These are phyloP conservation scores for Bactericera cockerelli DNA, from an alignment of 1,140 invertebrate genomes.

Conservation along the genomic window DNA sequence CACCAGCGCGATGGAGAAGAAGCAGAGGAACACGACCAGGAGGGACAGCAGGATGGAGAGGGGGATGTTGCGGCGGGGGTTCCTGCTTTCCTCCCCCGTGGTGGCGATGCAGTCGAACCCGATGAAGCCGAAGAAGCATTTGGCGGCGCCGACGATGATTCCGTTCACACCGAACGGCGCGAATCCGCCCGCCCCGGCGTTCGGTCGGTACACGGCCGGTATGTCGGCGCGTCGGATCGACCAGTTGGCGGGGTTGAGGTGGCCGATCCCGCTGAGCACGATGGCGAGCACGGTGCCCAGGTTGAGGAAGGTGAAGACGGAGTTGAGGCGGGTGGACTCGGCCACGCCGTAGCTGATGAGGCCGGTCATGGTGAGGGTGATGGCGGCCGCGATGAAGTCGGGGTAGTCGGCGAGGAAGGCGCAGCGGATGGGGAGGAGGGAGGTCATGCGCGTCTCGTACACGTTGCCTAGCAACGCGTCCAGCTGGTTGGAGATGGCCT, in stretches of 20 bases:
- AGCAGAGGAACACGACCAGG: constrained; percentile 34
- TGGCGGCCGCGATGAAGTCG: constrained; percentile 44
- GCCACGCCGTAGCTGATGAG: neutral
- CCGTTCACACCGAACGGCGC: constrained; percentile 66
- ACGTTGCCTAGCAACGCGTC: constrained; percentile 45
- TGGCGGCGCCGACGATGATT: constrained; percentile 64
- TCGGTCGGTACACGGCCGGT: constrained; percentile 26
- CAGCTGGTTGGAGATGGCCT: constrained; percentile 54
- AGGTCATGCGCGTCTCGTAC: constrained; percentile 41
- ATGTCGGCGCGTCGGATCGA: constrained; percentile 36
- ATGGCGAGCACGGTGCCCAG: constrained; percentile 64
- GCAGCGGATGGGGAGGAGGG: constrained; percentile 38
- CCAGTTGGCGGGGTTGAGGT: constrained; percentile 29
- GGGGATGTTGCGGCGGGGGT: constrained; percentile 41
- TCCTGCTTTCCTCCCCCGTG: constrained; percentile 47
- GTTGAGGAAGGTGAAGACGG: constrained; percentile 75
- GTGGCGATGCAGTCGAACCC: constrained; percentile 76
- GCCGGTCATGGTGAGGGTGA: constrained; percentile 29
- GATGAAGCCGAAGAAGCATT: constrained; percentile 79
- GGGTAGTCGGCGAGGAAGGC: constrained; percentile 43
- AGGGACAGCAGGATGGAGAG: constrained; percentile 40
- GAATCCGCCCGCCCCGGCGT: constrained; percentile 47
- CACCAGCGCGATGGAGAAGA: constrained; percentile 64
- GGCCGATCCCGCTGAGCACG: constrained; percentile 62
- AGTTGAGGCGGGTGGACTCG: constrained; percentile 44